Conservation (phyloP, 2,888 invertebrate genomes). For the Congeria kusceri region DNA sequence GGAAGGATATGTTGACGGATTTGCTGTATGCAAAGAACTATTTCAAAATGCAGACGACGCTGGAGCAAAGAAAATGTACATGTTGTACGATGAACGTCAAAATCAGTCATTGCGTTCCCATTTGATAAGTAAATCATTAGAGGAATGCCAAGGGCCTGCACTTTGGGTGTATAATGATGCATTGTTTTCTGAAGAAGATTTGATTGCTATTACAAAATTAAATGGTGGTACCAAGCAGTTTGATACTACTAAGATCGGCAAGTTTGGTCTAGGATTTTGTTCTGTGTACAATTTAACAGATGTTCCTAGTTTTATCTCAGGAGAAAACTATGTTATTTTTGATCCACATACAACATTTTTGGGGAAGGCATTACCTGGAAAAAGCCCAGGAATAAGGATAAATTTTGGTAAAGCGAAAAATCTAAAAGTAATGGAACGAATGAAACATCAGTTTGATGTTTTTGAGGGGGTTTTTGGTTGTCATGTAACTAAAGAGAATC, state of each 20-base stretch:
- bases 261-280: slow-evolving; percentile 84
- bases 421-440: slow-evolving; percentile 47
- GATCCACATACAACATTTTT: slow-evolving; percentile 82
- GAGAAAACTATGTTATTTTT: slow-evolving; percentile 80
- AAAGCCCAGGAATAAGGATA: slow-evolving; percentile 41
- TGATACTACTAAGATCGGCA: slow-evolving; percentile 79
- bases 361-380: slow-evolving; percentile 47
- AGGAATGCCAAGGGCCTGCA: slow-evolving; percentile 82
- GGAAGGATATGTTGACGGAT: slow-evolving; percentile 79
- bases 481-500: slow-evolving; percentile 12
- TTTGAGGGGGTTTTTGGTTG: slow-evolving; percentile 76
- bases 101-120: slow-evolving; percentile 69
- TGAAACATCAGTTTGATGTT: slow-evolving; percentile 74
- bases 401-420: slow-evolving; percentile 47
- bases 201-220: slow-evolving; percentile 80
- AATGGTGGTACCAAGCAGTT: slow-evolving; percentile 81
- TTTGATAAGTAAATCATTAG: slow-evolving; percentile 78
- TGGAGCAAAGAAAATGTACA: slow-evolving; percentile 71
- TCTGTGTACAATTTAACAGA: slow-evolving; percentile 83
- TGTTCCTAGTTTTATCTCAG: slow-evolving; percentile 82
- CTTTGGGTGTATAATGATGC: slow-evolving; percentile 83
- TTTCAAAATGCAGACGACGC: slow-evolving; percentile 83
- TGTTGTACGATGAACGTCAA: slow-evolving; percentile 80
- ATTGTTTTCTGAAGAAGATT: slow-evolving; percentile 79
- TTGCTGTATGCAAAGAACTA: slow-evolving; percentile 81